Base-by-base conservation (phyloP, 1,140 invertebrate species). In the Ericerus pela region DNA sequence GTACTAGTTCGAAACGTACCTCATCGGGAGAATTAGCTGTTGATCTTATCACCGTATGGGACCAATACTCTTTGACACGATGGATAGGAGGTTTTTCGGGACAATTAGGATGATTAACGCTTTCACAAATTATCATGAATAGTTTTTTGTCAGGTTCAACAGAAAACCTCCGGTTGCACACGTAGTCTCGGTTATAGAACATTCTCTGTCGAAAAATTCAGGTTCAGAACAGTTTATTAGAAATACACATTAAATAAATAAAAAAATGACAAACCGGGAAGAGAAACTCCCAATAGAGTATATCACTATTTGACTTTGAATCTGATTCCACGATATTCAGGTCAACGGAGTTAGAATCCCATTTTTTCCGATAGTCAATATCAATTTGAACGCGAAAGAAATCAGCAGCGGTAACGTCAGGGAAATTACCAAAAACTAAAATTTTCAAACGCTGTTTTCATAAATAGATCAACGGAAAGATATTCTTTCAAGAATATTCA, bases 161-260 rank as follows among this genome's bases (percentile, higher is more conserved):
- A 5, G 76, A 61, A 66, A 81, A 87, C 5, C 84, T 73, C 4
- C 87, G 74, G 59, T 85, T 79, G 67, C 85, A 92, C 0, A 90
- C 83, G 65, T 92, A 92, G 68, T 91, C 88, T 28, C 88, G 75
- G 67, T 92, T 90, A 2, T 82, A 75, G 69, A 90, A 90, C 59
- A 90, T 71, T 65, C 75, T 78, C 78, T 86, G 68, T 24, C 73
- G 73, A 65, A 61, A 36, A 56, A 20, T 11, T 6, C 24, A 47
- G 47, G 26, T 5, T 5, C 12, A 14, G 14, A 14, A 24, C n/a
- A n/a, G n/a, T 4, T 27, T 18, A 27, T 18, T 10, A 56, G 3
- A 38, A 30, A 51, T n/a, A 20, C 6, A 24, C 26, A 52, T 28
- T 20, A 16, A 53, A 28, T 43, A 10, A 30, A 18, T 16, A 51